phyloP scores from a whole-genome alignment of 2,113 vertebrate genomes.

The Mustela lutreola region DNA sequence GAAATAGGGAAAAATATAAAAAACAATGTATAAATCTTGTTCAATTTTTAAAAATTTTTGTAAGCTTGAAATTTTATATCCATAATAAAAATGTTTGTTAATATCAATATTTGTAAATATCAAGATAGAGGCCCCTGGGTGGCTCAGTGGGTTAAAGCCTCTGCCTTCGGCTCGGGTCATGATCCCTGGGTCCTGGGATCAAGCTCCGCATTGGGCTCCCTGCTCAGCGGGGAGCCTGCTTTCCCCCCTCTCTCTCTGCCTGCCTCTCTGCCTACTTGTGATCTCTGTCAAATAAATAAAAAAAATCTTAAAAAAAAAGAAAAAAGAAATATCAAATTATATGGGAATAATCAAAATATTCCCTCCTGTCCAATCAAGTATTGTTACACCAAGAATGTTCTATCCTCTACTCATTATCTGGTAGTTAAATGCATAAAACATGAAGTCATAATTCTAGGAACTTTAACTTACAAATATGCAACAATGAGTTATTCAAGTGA shows the following conservation, averaged over 20 bases:
- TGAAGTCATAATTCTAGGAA: conserved; percentile 22
- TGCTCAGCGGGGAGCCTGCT: no score
- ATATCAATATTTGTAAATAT: not conserved
- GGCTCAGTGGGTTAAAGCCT: no score
- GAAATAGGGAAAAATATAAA: not conserved
- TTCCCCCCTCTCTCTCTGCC: no score
- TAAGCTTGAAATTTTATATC: not conserved
- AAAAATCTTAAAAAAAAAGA: no score
- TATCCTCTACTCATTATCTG: conserved; percentile 29
- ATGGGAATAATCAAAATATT: not conserved
- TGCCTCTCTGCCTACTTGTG: no score
- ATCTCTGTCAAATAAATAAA: no score
- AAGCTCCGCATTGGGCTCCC: no score
- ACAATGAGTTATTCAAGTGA: conserved; percentile 22
- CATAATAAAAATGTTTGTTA: not conserved
- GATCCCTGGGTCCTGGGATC: no score
- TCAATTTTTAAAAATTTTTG: not conserved
- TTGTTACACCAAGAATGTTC: not conserved
- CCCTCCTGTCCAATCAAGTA: not conserved
- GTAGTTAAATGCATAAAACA: conserved; percentile 44
- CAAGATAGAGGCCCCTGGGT: not conserved
- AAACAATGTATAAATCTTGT: conserved; percentile 3
- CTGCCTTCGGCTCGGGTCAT: no score
- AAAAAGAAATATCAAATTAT: not conserved
- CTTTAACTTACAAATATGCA: conserved; percentile 52